Conservation (phyloP, 1,140 invertebrate species). For the Akabosia matsudoensis region DNA sequence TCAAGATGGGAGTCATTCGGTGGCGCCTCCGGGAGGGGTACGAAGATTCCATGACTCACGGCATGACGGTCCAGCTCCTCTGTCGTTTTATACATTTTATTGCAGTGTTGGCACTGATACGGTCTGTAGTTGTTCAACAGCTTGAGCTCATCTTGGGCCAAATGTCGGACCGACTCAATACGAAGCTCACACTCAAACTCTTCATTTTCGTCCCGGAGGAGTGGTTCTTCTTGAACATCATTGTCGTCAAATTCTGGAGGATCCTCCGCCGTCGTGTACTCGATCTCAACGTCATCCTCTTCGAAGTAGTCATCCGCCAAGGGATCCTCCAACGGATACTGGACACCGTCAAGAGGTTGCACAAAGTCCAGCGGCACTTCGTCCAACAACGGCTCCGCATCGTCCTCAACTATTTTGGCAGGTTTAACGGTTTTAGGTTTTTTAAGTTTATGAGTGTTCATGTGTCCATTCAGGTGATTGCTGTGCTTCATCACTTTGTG, state of each 20-base stretch:
- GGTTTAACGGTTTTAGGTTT: neutral
- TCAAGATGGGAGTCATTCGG: no score
- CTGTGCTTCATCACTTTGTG: neutral
- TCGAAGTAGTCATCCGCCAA: neutral
- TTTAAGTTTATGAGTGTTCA: neutral
- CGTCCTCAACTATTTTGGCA: neutral
- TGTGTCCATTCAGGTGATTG: neutral
- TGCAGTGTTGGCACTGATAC: neutral
- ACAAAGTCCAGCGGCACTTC: neutral
- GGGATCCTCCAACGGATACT: neutral
- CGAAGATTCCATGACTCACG: neutral
- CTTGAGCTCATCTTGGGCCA: neutral
- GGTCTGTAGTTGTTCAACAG: neutral
- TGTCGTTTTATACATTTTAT: neutral
- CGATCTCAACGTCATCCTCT: neutral
- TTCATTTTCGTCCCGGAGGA: neutral
- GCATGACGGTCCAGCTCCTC: neutral
- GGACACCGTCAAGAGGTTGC: neutral
- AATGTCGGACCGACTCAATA: neutral
- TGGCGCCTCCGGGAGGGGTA: neutral
- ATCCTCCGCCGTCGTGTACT: neutral
- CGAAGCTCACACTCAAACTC: neutral
- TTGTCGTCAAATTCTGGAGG: neutral
- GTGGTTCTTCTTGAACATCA: neutral
- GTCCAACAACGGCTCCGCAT: neutral